Base-by-base conservation (phyloP, 2,797 vertebrate species). In the Cossypha caffra region DNA sequence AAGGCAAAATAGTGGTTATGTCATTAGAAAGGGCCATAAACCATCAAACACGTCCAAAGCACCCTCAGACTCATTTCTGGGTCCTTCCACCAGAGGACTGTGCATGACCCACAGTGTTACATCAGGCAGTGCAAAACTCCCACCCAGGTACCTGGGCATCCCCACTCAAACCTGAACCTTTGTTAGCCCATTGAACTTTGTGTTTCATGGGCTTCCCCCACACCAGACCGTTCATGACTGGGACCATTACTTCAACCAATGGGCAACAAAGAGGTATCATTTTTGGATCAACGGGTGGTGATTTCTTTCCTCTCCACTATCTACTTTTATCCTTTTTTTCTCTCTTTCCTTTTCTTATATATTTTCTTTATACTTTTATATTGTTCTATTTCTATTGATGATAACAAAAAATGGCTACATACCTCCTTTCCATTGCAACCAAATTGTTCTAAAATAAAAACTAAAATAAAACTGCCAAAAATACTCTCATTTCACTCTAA, bases 171-270 rank as follows among this genome's bases (percentile, higher is more conserved):
- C 13, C 10, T 52, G 54, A 29, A 40, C 16, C 33, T 20, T 25
- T 25, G 47, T 17, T 29, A 52, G 1, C 20, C 13, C 24, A 33
- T 1, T 29, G 33, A 76, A 33, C 8, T 86, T 38, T 8, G 8
- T 38, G 18, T 37, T 85, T 59, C 0, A 0, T 0, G 0, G 13
- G 6, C 16, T 52, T 68, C 9, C n/a, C n/a, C 45, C 9, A 52
- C 4, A 20, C 13, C 28, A 45, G 38, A 20, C 2, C 38, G 38
- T 29, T 33, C 38, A 61, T 2, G 24, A 11, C 47, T 33, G 23
- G 24, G 15, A 38, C 10, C 10, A 52, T n/a, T 67, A 19, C 15
- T 59, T 52, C 0, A 0, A 24, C 7, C 3, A 45, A 24, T 29
- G 10, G 40, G 20, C 19, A 15, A 59, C 37, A 51, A 52, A 6